Evolutionary conservation across 2,888 invertebrate genomes (phyloP).

Genomic region (Hirtodrosophila trivittata): DNA sequence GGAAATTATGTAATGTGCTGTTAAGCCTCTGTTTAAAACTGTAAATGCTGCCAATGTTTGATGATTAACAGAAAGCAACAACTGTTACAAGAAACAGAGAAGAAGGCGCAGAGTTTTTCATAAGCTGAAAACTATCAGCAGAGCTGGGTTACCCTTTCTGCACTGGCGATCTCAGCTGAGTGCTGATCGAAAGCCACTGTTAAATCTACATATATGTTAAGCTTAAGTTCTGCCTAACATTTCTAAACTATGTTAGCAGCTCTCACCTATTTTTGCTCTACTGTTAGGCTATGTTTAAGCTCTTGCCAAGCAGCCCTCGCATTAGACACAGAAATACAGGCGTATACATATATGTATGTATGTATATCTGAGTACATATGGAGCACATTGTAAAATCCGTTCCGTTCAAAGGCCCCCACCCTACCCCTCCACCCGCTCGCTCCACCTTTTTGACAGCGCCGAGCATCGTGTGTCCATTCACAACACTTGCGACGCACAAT

Average conservation of each 20-base stretch:
- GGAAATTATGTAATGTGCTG: too few species aligned
- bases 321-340: background rate
- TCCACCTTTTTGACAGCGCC: constrained; percentile 36
- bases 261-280: background rate
- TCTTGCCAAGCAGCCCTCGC: constrained; percentile 24
- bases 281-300: background rate
- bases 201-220: too few species aligned
- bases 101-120: too few species aligned
- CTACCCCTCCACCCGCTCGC: background rate
- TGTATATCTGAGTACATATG: constrained; percentile 19
- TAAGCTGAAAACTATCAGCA: too few species aligned
- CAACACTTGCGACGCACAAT: constrained; percentile 73
- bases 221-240: background rate
- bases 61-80: too few species aligned
- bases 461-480: constrained; percentile 69
- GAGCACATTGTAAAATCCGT: constrained; percentile 73
- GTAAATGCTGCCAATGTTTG: too few species aligned
- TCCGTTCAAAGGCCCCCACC: constrained; percentile 25
- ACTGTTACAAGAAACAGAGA: too few species aligned
- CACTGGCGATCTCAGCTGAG: too few species aligned
- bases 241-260: background rate
- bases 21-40: too few species aligned
- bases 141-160: too few species aligned
- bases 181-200: too few species aligned
- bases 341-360: background rate